These are phyloP conservation scores for Autographa pulchrina DNA, from an alignment of 2,888 invertebrate genomes.

Conservation along the genomic window DNA sequence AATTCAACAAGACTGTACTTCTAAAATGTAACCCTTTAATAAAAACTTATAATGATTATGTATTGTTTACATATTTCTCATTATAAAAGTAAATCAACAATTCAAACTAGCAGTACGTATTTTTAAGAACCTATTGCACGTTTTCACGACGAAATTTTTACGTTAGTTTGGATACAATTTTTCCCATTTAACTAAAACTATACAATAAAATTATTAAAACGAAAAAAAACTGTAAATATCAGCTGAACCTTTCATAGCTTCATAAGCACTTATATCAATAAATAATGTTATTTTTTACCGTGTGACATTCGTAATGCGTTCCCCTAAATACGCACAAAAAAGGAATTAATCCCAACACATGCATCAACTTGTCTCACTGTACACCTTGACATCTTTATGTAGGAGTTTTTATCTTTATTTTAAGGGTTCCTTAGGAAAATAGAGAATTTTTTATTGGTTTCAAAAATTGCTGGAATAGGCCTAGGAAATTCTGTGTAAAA, in stretches of 20 bases:
- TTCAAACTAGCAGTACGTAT: too few relatives aligned
- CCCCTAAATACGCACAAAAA: constrained; percentile 70
- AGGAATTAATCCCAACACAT: constrained; percentile 73
- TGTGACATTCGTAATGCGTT: constrained; percentile 45
- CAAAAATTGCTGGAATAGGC: not conserved
- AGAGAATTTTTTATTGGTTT: not conserved
- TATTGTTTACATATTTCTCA: too few relatives aligned
- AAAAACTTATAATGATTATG: too few relatives aligned
- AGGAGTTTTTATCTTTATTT: constrained; percentile 63
- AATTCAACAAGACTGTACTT: not conserved
- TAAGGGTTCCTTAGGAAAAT: constrained; percentile 46
- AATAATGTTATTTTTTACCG: constrained; percentile 34
- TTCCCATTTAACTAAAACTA: not conserved
- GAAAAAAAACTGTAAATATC: not conserved
- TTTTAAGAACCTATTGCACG: too few relatives aligned
- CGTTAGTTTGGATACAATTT: too few relatives aligned
- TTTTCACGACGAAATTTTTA: too few relatives aligned
- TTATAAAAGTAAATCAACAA: too few relatives aligned
- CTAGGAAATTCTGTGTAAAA: too few relatives aligned
- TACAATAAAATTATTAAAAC: not conserved
- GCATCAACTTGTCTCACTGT: constrained; percentile 71
- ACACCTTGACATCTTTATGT: constrained; percentile 72
- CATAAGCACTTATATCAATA: constrained; percentile 38
- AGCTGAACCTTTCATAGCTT: not conserved
- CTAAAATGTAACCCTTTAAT: not conserved